Conservation (phyloP, 2,888 invertebrate species). For the Mellilla xanthometata region DNA sequence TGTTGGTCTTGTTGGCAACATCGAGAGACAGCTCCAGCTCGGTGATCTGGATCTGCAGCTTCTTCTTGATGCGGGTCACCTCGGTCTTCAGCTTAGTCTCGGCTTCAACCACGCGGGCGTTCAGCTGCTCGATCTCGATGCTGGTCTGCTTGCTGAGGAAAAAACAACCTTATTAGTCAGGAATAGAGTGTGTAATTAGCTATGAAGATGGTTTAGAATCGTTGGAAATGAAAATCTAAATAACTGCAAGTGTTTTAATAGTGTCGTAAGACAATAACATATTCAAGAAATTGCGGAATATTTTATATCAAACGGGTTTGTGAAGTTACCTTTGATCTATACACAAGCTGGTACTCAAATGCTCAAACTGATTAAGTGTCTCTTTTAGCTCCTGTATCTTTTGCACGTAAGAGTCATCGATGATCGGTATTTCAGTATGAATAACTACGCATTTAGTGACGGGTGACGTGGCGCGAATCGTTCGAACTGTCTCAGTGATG, state of each 20-base stretch:
- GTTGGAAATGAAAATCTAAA: no score
- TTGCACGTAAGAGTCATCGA: constrained; percentile 81
- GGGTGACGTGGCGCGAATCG: constrained; percentile 56
- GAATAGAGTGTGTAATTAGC: no score
- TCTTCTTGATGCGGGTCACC: constrained; percentile 98
- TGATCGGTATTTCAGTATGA: constrained; percentile 57
- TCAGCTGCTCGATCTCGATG: constrained; percentile 98
- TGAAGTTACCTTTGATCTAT: constrained; percentile 84
- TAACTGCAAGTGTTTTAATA: no score
- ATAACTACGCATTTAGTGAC: constrained; percentile 58
- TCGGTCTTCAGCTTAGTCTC: constrained; percentile 98
- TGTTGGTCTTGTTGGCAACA: constrained; percentile 98
- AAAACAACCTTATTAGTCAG: not conserved
- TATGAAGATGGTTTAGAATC: no score
- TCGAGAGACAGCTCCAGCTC: constrained; percentile 98
- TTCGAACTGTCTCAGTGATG: constrained; percentile 52
- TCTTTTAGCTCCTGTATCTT: constrained; percentile 84
- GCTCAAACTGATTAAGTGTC: constrained; percentile 85
- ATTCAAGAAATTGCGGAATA: no score
- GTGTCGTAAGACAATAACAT: no score
- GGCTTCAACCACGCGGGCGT: constrained; percentile 96
- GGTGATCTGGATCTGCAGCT: constrained; percentile 98
- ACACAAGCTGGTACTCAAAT: constrained; percentile 82
- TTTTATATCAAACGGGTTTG: no score
- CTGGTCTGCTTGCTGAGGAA: constrained; percentile 95